Percentiles rank a stretch among this genome's conserved stretches.
phyloP scores from a whole-genome alignment of 2,888 invertebrate genomes.

The Euclidia mi region DNA sequence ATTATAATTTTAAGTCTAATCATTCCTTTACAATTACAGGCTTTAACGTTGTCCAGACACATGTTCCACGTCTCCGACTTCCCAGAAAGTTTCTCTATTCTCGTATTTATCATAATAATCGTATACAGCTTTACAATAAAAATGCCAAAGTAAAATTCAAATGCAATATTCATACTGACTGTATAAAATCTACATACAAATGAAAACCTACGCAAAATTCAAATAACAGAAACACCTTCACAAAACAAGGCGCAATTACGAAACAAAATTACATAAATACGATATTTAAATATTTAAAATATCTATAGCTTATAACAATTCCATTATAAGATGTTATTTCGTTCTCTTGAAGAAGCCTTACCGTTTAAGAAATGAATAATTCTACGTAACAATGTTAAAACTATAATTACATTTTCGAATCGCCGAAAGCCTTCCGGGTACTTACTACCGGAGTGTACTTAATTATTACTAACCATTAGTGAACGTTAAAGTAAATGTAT shows the following conservation, averaged over 20 bases:
- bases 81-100: no score
- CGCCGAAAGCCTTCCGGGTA: constrained; percentile 14
- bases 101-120: no score
- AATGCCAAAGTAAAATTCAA: no score
- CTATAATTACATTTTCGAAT: constrained; percentile 40
- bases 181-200: constrained; percentile 4
- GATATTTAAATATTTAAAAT: constrained; percentile 31
- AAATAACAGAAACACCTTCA: constrained; percentile 5
- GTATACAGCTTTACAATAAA: no score
- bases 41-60: no score
- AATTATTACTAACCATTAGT: constrained; percentile 13
- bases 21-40: no score
- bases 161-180: no score
- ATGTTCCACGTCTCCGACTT: no score
- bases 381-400: constrained; percentile 30
- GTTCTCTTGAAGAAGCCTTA: constrained; percentile 23
- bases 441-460: constrained; percentile 11
- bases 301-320: constrained; percentile 29
- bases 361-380: constrained; percentile 37
- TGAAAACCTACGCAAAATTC: no score
- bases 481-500: constrained; percentile 11
- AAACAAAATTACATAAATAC: constrained; percentile 22
- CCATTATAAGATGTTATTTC: constrained; percentile 34
- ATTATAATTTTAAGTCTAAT: no score
- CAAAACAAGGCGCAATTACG: constrained; percentile 1